Percentiles rank a stretch among this genome's conserved stretches.
Evolutionary conservation across 2,797 vertebrate species (phyloP).

Genomic region (Pipistrellus nathusii): DNA sequence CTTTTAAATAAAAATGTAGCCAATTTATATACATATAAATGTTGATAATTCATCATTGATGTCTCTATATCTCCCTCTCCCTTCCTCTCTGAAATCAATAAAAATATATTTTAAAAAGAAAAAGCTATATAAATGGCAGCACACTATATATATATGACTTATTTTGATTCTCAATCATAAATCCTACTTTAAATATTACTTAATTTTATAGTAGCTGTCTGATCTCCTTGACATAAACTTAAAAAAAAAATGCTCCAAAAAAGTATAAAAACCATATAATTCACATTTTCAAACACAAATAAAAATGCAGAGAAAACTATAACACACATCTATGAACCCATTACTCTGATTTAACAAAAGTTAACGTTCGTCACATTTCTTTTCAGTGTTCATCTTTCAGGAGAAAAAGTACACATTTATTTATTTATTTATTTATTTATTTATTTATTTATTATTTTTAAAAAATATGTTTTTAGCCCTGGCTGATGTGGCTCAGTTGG

Average conservation of each 20-base stretch:
- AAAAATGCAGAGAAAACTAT: conserved; percentile 16
- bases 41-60: too few species aligned
- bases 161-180: not conserved
- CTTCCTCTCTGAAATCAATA: too few species aligned
- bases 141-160: not conserved
- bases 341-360: not conserved
- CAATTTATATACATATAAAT: not conserved
- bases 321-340: conserved; percentile 5
- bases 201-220: not conserved
- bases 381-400: not conserved
- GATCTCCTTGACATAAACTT: conserved; percentile 7
- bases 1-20: conserved; percentile 34
- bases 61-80: too few species aligned
- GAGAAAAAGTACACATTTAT: too few species aligned
- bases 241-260: not conserved
- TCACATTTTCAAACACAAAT: conserved; percentile 47
- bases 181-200: conserved; percentile 42
- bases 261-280: conserved; percentile 6
- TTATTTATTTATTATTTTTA: too few species aligned
- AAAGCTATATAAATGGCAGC: conserved; percentile 13
- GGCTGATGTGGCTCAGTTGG: not conserved
- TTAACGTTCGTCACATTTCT: not conserved
- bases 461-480: not conserved
- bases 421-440: too few species aligned
- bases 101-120: not conserved